Evolutionary conservation across 2,888 invertebrate genomes (phyloP).

Genomic region (Apodemia hepburni): DNA sequence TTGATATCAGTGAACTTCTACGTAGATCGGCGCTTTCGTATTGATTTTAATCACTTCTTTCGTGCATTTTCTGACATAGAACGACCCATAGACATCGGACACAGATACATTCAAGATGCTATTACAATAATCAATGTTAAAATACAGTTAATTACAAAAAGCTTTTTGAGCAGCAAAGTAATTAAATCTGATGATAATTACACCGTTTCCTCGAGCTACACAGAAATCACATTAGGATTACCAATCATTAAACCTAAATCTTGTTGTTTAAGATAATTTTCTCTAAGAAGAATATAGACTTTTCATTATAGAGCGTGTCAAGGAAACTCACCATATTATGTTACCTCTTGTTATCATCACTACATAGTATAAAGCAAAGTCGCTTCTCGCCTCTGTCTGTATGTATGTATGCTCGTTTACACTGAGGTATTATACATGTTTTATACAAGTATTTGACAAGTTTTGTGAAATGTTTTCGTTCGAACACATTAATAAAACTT

Average conservation of each 20-base stretch:
- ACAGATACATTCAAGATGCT: neutral
- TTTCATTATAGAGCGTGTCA: no score
- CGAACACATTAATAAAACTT: no score
- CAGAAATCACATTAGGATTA: conserved; percentile 29
- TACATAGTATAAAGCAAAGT: no score
- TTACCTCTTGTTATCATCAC: no score
- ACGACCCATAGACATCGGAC: neutral
- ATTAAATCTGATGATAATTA: conserved; percentile 35
- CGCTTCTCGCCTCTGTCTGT: no score
- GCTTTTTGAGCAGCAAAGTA: conserved; percentile 23
- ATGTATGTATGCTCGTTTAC: no score
- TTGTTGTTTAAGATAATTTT: neutral
- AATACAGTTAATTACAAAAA: conserved; percentile 20
- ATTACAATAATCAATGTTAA: conserved; percentile 1
- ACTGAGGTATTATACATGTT: no score
- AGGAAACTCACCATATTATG: no score
- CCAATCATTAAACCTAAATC: neutral
- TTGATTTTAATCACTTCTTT: neutral
- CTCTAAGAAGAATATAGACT: neutral
- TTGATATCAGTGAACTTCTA: no score
- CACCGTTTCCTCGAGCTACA: conserved; percentile 24
- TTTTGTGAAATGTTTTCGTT: no score
- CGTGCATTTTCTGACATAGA: neutral
- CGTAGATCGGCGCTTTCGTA: neutral
- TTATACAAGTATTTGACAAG: no score